These are phyloP conservation scores for Ochropacha duplaris DNA, from an alignment of 2,888 invertebrate genomes.

Conservation along the genomic window DNA sequence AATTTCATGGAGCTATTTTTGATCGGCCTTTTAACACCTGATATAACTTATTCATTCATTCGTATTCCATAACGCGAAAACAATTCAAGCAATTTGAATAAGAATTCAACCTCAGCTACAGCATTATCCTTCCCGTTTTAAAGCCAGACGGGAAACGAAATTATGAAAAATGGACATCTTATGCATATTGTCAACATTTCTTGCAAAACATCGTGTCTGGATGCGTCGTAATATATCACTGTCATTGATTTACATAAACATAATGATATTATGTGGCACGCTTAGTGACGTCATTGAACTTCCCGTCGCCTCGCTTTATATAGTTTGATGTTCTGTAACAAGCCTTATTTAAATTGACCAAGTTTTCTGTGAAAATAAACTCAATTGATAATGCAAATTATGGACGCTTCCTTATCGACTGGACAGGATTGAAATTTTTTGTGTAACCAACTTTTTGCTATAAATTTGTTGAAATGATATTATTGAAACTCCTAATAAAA, in stretches of 20 bases:
- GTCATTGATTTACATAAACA: background rate
- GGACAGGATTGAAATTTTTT: too few relatives aligned
- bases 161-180: background rate
- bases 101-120: background rate
- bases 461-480: too few relatives aligned
- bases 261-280: background rate
- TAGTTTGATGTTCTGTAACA: background rate
- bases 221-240: background rate
- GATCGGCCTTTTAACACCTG: too few relatives aligned
- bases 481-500: background rate
- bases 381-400: background rate
- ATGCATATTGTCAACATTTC: background rate
- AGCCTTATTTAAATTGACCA: background rate
- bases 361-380: background rate
- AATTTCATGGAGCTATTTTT: too few relatives aligned
- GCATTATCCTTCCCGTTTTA: background rate
- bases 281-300: background rate
- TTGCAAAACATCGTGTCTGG: background rate
- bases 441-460: background rate
- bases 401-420: background rate
- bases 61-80: background rate
- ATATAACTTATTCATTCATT: background rate
- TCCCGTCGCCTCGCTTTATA: background rate
- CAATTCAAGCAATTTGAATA: background rate
- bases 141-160: background rate